Conservation (phyloP, 2,113 vertebrate species). For the Etheostoma spectabile region DNA sequence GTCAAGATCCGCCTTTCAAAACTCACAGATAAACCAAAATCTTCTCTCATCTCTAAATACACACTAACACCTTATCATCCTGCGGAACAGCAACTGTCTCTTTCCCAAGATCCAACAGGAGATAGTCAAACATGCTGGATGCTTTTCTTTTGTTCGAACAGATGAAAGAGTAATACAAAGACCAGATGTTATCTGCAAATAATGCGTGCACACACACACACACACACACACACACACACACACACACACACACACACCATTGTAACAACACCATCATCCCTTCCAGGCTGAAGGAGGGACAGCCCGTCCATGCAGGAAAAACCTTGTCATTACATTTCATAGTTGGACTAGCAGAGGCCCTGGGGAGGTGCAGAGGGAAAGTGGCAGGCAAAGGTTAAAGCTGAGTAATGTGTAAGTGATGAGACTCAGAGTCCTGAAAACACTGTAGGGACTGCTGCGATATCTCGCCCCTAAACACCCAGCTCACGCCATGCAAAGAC, state of each 20-base stretch:
- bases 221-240: no score
- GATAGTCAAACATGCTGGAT: conserved; percentile 1
- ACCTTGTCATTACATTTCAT: conserved; percentile 48
- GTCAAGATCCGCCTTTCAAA: not conserved
- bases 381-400: conserved; percentile 44
- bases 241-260: no score
- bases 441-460: conserved; percentile 40
- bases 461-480: conserved; percentile 25
- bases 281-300: conserved; percentile 19
- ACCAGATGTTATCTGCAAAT: conserved; percentile 25
- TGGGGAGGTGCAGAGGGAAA: not conserved
- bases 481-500: conserved; percentile 13
- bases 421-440: conserved; percentile 56
- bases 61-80: conserved; percentile 21
- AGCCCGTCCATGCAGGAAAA: conserved; percentile 9
- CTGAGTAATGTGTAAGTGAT: conserved; percentile 65
- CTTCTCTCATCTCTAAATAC: conserved; percentile 16
- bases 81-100: conserved; percentile 12
- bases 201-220: not conserved
- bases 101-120: conserved; percentile 6
- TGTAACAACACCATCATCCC: conserved; percentile 21
- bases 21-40: conserved; percentile 7
- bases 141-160: conserved; percentile 4
- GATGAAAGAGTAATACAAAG: conserved; percentile 17
- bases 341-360: conserved; percentile 36